A percentile compares a stretch with the other conserved stretches of the same genome.
Conservation (phyloP, 2,888 invertebrate genomes). For the Hydrotaea diabolus region DNA sequence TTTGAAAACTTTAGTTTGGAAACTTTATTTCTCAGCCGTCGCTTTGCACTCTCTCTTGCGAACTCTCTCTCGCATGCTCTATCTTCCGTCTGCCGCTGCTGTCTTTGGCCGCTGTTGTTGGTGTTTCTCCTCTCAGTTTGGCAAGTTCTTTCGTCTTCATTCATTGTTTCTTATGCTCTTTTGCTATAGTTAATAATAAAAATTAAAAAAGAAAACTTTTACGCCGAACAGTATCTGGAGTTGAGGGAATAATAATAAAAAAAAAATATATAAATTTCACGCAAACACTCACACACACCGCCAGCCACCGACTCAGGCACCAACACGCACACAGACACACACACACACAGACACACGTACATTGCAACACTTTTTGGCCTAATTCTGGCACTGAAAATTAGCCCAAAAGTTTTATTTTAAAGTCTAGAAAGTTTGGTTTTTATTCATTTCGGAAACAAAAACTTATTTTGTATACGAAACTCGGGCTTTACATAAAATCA, state of each 20-base stretch:
- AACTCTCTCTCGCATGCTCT: constrained; percentile 7
- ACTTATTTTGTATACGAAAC: constrained; percentile 32
- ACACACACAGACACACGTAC: constrained; percentile 42
- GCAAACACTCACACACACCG: constrained; percentile 20
- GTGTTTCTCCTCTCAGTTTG: constrained; percentile 27
- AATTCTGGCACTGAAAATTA: constrained; percentile 66
- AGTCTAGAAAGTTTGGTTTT: constrained; percentile 66
- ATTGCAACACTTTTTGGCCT: constrained; percentile 68
- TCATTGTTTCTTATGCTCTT: constrained; percentile 48
- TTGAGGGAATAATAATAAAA: constrained; percentile 55
- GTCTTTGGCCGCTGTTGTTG: background rate
- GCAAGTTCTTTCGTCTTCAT: constrained; percentile 49
- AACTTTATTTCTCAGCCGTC: constrained; percentile 49
- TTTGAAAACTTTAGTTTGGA: constrained; percentile 65
- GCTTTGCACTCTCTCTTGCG: background rate
- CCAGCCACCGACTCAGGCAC: too few species aligned
- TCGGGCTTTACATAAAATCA: constrained; percentile 29
- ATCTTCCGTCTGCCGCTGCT: background rate
- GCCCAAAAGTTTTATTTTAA: constrained; percentile 65
- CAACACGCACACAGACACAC: constrained; percentile 19
- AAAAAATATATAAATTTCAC: background rate
- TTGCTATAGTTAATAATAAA: constrained; percentile 64
- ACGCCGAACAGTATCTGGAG: constrained; percentile 60
- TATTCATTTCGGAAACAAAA: constrained; percentile 44
- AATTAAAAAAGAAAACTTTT: constrained; percentile 62